Evolutionary conservation across 2,113 vertebrate species (phyloP), one percentile per base, ranked within the genome.

Genomic region (Oceanites oceanicus): DNA sequence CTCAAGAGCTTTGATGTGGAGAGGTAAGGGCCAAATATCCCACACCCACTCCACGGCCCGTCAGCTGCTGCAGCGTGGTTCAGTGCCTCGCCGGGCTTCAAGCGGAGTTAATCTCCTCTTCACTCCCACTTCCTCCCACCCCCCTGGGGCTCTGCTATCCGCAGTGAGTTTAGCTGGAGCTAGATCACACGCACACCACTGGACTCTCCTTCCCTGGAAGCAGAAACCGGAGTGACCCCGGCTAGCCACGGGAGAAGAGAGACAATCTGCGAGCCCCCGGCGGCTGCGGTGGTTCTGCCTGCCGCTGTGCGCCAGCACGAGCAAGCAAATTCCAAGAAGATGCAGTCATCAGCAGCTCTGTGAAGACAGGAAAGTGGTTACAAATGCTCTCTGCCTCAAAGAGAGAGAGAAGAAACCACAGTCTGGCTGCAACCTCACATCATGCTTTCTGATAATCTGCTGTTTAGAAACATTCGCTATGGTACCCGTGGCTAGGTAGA

Each of bases 241-340:
- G 98, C 98, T 92, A 98, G 96, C 96, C 30, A 58, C 89, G 65
- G 97, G 93, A 97, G 92, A 97, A 97, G 89, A 97, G 95, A 96
- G 82, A 92, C 70, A 94, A 94, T 88, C 96, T 96, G 95, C 38
- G 34, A 97, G 97, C 95, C 95, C 93, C 87, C 55, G 8, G 34
- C 21, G 10, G 95, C 74, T 36, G 76, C 27, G 49, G 88, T 74
- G 88, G 86, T 88, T 97, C 94, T 96, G 94, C 61, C 44, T 83
- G 86, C 66, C 18, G 34, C 91, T 92, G 62, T 92, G 86, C 40
- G 77, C 94, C 97, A 97, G 97, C 92, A 98, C 97, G 85, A 98
- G 97, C 94, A 98, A 95, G 90, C 91, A 65, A 98, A 98, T 98
- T 98, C 98, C 97, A 98, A 97, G 98, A 98, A 97, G 94, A 94